Evolutionary conservation across 2,113 vertebrate genomes (phyloP).

Genomic region (Poicephalus meyeri): DNA sequence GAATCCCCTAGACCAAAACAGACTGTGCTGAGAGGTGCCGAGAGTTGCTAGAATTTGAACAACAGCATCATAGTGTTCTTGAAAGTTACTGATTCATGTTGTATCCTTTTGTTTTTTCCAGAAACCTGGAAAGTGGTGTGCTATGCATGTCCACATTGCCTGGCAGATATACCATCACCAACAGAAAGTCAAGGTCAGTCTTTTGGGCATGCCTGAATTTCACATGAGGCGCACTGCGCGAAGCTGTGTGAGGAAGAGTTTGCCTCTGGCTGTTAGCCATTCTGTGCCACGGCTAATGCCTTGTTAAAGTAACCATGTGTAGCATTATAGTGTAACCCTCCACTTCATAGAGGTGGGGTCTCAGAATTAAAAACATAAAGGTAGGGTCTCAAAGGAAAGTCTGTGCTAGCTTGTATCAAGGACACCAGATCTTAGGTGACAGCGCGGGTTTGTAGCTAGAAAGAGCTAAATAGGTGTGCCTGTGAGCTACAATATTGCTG

Average conservation of each 20-base stretch:
- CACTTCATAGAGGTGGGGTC: rapidly evolving
- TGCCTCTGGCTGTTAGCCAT: neutral
- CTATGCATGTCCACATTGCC: slow-evolving; percentile 96
- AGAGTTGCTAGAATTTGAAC: neutral
- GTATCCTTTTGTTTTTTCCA: slow-evolving; percentile 55
- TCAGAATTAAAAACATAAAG: neutral
- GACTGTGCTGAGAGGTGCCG: neutral
- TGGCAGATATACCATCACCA: slow-evolving; percentile 99
- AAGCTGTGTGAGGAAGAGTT: neutral
- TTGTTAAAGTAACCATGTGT: neutral
- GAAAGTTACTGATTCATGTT: neutral
- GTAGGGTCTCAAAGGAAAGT: neutral
- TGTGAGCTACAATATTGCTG: neutral
- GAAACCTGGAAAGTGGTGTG: slow-evolving; percentile 99
- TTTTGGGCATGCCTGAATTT: neutral
- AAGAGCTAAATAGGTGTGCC: neutral
- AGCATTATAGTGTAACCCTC: neutral
- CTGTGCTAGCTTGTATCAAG: neutral
- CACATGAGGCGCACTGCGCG: neutral
- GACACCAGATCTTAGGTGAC: neutral
- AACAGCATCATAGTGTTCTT: neutral
- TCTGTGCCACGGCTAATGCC: neutral
- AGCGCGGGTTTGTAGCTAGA: neutral
- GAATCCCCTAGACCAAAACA: neutral
- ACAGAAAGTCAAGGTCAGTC: slow-evolving; percentile 97